Evolutionary conservation across 2,888 invertebrate species (phyloP).

Genomic region (Apomyelois bistriatella): DNA sequence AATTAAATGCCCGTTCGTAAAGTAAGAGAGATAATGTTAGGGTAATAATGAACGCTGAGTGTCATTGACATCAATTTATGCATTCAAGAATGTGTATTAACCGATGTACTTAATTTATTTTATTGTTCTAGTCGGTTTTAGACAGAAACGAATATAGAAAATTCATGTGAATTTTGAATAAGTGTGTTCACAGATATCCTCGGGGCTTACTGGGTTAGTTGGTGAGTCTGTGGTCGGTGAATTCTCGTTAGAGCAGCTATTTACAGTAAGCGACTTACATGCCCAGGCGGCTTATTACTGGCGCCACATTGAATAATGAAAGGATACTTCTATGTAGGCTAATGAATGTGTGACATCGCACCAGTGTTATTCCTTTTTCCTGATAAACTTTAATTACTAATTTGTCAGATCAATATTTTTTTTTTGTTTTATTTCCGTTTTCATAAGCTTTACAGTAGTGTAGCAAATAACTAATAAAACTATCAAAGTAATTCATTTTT

Average conservation of each 20-base stretch:
- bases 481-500: no score
- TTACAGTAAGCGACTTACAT: slow-evolving; percentile 44
- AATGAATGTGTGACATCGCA: slow-evolving; percentile 49
- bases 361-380: neutral
- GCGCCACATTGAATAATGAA: slow-evolving; percentile 65
- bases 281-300: slow-evolving; percentile 53
- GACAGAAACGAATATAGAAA: slow-evolving; percentile 24
- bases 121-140: neutral
- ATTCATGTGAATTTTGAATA: slow-evolving; percentile 37
- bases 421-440: no score
- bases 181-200: slow-evolving; percentile 38
- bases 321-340: slow-evolving; percentile 46
- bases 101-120: slow-evolving; percentile 13
- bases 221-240: slow-evolving; percentile 36
- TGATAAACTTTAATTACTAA: no score
- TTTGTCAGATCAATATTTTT: no score
- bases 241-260: slow-evolving; percentile 46
- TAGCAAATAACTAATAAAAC: no score
- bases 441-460: no score
- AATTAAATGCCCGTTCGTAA: no score
- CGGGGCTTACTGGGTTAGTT: slow-evolving; percentile 58
- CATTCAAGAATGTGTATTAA: slow-evolving; percentile 31
- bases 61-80: slow-evolving; percentile 31
- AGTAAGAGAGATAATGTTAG: neutral
- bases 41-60: neutral